These are phyloP conservation scores for Isaurus tuberculatus DNA, from an alignment of 92 coral and sea anemone species.

Conservation along the genomic window DNA sequence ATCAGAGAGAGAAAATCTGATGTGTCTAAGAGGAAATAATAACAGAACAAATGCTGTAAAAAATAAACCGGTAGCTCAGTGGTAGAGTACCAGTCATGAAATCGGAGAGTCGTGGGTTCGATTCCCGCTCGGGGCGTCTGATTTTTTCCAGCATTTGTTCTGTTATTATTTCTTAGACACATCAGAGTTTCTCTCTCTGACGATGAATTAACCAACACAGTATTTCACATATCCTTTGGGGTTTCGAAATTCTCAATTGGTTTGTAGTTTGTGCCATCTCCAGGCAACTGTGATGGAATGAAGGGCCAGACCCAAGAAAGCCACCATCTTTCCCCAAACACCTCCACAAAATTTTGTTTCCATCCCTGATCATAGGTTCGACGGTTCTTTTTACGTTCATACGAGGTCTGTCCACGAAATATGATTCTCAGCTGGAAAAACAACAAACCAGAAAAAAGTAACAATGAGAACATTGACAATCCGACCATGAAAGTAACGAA, in stretches of 20 bases:
- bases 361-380: slow-evolving; percentile 82
- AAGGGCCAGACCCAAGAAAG: slow-evolving; percentile 92
- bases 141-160: too few relatives aligned
- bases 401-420: slow-evolving; percentile 88
- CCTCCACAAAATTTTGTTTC: slow-evolving; percentile 74
- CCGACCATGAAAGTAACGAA: slow-evolving; percentile 88
- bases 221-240: slow-evolving; percentile 56
- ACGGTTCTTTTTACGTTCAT: slow-evolving; percentile 86
- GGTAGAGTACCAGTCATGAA: too few relatives aligned
- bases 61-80: too few relatives aligned
- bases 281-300: slow-evolving; percentile 78
- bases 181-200: too few relatives aligned
- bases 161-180: too few relatives aligned
- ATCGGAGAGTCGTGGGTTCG: too few relatives aligned
- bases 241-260: slow-evolving; percentile 34
- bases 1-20: too few relatives aligned
- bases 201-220: too few relatives aligned
- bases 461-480: slow-evolving; percentile 77
- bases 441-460: slow-evolving; percentile 80
- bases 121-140: too few relatives aligned
- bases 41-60: too few relatives aligned
- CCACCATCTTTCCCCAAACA: slow-evolving; percentile 90
- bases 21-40: too few relatives aligned
- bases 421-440: slow-evolving; percentile 82
- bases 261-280: slow-evolving; percentile 89